These are phyloP conservation scores for Zootermopsis nevadensis DNA, from an alignment of 2,888 invertebrate species.

Conservation along the genomic window DNA sequence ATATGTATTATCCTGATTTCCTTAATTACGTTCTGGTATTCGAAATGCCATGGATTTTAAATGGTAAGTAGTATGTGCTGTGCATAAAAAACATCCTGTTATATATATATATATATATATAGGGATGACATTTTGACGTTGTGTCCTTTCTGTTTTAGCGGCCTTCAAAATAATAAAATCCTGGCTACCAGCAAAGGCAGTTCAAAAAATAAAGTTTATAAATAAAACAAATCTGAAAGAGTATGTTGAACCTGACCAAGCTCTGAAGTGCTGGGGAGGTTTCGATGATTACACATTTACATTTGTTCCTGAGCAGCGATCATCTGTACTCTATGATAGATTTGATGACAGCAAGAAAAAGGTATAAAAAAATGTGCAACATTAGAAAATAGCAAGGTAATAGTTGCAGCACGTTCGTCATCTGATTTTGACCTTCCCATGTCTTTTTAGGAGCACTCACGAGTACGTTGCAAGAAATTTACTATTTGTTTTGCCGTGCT, in stretches of 20 bases:
- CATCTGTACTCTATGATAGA: constrained; percentile 56
- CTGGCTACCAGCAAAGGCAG: constrained; percentile 87
- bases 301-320: constrained; percentile 72
- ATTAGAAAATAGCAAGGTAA: too few relatives aligned
- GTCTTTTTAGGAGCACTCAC: too few relatives aligned
- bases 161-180: constrained; percentile 92
- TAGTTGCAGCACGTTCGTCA: too few relatives aligned
- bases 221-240: constrained; percentile 79
- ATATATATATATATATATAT: neutral
- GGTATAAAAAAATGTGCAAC: constrained; percentile 34
- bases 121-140: neutral
- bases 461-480: too few relatives aligned
- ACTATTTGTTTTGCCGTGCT: too few relatives aligned
- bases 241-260: constrained; percentile 79
- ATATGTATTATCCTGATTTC: constrained; percentile 88
- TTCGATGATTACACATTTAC: constrained; percentile 77
- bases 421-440: too few relatives aligned
- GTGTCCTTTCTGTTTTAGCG: constrained; percentile 67
- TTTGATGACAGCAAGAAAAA: constrained; percentile 56
- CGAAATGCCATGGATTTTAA: constrained; percentile 95
- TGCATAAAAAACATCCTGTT: neutral
- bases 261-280: constrained; percentile 85
- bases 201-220: constrained; percentile 88
- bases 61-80: constrained; percentile 68
- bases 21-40: constrained; percentile 90